Conservation (phyloP, 1,140 invertebrate species). For the Condylostylus longicornis region DNA sequence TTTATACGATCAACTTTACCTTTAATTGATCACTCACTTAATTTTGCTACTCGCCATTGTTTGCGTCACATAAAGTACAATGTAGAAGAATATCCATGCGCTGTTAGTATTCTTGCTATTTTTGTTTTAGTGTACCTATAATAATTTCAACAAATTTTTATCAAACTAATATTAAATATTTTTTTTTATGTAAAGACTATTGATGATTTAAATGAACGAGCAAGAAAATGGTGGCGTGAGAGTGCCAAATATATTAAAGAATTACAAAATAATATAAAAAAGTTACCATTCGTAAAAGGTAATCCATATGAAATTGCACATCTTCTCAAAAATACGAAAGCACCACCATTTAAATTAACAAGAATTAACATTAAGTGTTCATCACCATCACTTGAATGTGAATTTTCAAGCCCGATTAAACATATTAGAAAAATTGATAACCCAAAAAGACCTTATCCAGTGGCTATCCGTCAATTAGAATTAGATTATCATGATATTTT, state of each 20-base stretch:
- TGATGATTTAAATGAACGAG: neutral
- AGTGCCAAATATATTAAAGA: neutral
- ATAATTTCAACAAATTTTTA: neutral
- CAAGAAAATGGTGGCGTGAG: constrained; percentile 2
- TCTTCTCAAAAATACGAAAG: no score
- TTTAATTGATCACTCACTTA: neutral
- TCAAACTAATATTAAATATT: neutral
- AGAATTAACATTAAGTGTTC: neutral
- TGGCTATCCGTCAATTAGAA: no score
- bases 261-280: neutral
- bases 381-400: neutral
- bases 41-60: neutral
- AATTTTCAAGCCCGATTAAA: neutral
- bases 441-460: no score
- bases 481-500: no score
- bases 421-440: no score
- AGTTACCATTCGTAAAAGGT: neutral
- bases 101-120: no score
- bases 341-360: neutral
- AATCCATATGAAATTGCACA: neutral
- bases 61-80: neutral
- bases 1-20: constrained; percentile 15
- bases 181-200: no score
- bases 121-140: no score
- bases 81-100: neutral